A percentile compares a stretch with the other conserved stretches of the same genome.
Evolutionary conservation across 2,888 invertebrate species (phyloP).

Genomic region (Lasioglossum leucozonium): DNA sequence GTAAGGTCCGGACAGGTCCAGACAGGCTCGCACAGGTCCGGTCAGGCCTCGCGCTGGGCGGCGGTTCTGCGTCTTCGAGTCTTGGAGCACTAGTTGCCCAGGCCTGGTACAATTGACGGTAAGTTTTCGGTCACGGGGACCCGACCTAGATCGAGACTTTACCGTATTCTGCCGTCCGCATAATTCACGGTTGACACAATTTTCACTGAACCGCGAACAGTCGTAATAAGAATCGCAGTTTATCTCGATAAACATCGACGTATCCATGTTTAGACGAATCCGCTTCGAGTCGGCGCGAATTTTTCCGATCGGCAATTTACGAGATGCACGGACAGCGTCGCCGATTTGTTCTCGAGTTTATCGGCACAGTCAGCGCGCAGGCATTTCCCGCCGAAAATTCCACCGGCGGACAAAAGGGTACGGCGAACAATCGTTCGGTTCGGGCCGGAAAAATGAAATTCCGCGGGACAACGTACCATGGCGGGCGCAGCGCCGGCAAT

Average conservation of each 20-base stretch:
- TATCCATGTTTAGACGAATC: background rate
- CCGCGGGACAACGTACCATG: constrained; percentile 27
- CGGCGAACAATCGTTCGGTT: background rate
- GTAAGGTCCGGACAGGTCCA: too few species aligned
- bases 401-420: background rate
- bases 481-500: constrained; percentile 27
- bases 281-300: background rate
- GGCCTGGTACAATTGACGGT: too few species aligned
- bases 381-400: constrained; percentile 9
- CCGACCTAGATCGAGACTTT: too few species aligned
- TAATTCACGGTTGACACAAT: background rate
- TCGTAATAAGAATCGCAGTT: background rate
- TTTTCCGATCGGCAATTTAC: background rate
- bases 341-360: constrained; percentile 7
- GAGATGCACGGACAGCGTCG: background rate
- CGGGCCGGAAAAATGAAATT: constrained; percentile 43
- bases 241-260: background rate
- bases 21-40: too few species aligned
- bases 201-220: background rate
- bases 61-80: too few species aligned
- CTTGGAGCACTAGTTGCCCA: too few species aligned
- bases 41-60: too few species aligned
- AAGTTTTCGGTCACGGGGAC: too few species aligned
- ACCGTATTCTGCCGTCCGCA: too few species aligned
- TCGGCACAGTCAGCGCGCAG: background rate